Evolutionary conservation across 1,140 invertebrate genomes (phyloP), one percentile per base, ranked within the genome.

Genomic region (Brachystomella parvula): DNA sequence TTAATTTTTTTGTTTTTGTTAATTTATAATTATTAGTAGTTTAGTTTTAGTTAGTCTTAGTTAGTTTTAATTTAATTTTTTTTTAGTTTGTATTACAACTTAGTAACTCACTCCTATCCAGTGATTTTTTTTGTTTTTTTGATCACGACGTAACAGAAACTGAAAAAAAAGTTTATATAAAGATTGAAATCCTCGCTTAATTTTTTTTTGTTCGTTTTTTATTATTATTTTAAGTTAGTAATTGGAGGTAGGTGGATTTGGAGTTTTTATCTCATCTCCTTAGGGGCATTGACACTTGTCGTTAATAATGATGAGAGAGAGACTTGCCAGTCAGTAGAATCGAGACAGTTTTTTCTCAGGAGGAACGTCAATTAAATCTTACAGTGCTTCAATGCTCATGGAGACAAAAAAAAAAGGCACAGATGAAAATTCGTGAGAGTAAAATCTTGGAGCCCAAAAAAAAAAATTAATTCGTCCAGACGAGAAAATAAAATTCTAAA

Each of bases 11-110:
- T n/a, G 3, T 9, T 61, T 64, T 66, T 69, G 68, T 69, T 69
- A 62, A 66, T 62, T 65, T 65, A 64, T 69, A 59, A 64, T 68
- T 69, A 39, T 69, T 61, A 59, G 32, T 2, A 32, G 19, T 49
- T 9, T 3, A 63, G 2, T 49, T 21, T n/a, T 15, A 6, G 24
- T 53, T 53, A 15, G 9, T 44, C 12, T 59, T 59, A 15, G 12
- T 61, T 63, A 49, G 30, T 47, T 63, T 56, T 6, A 17, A 24
- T 53, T 24, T 39, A 49, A 47, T 56, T 49, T 32, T 33, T 64
- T 58, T 35, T 64, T 64, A 58, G 9, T 17, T 17, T 17, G 9
- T 17, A 56, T 12, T 56, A 56, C 6, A 26, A 17, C 24, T 56
- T 12, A 56, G 15, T 56, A 12, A 17, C n/a, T n/a, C n/a, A n/a